phyloP scores from a whole-genome alignment of 2,888 invertebrate genomes.

The Mesochorus sp. region DNA sequence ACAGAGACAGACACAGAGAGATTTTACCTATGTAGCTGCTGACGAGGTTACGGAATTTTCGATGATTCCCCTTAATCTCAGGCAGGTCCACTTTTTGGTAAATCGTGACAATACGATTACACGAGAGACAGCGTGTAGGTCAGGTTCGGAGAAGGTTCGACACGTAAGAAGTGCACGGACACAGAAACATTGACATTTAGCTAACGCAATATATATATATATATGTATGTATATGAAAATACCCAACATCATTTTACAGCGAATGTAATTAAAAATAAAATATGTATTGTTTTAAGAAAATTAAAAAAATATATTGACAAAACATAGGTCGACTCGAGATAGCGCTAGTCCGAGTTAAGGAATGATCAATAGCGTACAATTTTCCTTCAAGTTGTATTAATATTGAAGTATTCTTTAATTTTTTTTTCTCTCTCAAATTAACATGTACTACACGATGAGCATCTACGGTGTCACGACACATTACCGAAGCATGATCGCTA shows the following conservation, averaged over 20 bases:
- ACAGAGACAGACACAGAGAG: slow-evolving; percentile 74
- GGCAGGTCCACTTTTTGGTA: slow-evolving; percentile 94
- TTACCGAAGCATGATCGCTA: slow-evolving; percentile 53
- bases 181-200: slow-evolving; percentile 81
- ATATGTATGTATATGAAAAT: slow-evolving; percentile 16
- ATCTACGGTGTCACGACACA: slow-evolving; percentile 33
- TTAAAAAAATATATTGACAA: background rate
- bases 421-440: background rate
- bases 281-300: background rate
- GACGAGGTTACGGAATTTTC: slow-evolving; percentile 99
- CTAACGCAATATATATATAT: slow-evolving; percentile 68
- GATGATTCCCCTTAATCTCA: slow-evolving; percentile 98
- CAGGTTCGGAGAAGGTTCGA: slow-evolving; percentile 78
- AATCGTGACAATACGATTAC: slow-evolving; percentile 73
- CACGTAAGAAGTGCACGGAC: slow-evolving; percentile 82
- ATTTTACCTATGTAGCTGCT: slow-evolving; percentile 98
- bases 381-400: background rate
- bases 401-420: background rate
- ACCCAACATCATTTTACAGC: slow-evolving; percentile 54
- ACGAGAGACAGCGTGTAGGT: slow-evolving; percentile 77
- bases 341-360: slow-evolving; percentile 24
- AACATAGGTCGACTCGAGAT: slow-evolving; percentile 36
- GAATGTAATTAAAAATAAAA: slow-evolving; percentile 20
- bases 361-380: background rate
- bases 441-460: background rate